These are phyloP conservation scores for Cyphomyrus plagiostoma DNA, from an alignment of 2,113 vertebrate genomes.

Conservation along the genomic window DNA sequence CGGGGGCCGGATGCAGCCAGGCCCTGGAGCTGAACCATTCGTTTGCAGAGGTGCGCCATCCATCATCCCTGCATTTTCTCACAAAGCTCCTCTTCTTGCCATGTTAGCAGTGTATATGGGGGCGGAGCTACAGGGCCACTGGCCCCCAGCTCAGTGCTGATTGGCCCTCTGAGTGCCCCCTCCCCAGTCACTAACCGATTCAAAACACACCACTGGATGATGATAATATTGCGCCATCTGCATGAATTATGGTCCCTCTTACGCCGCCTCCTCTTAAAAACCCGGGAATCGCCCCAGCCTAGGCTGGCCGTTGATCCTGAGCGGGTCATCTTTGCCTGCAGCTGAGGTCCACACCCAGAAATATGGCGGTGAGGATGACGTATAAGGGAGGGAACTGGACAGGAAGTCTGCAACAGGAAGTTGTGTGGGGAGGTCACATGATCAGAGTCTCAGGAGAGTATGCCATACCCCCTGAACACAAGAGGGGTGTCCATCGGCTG, in stretches of 20 bases:
- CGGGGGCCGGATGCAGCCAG: constrained; percentile 47
- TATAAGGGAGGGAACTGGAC: constrained; percentile 51
- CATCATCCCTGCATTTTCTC: not conserved
- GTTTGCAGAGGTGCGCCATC: constrained; percentile 58
- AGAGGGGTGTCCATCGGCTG: constrained; percentile 50
- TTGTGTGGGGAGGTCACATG: constrained; percentile 61
- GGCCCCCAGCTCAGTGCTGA: not conserved
- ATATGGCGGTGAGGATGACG: constrained; percentile 43
- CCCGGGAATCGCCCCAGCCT: not conserved
- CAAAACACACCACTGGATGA: not conserved
- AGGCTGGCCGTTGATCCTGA: not conserved
- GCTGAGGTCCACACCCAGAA: constrained; percentile 58
- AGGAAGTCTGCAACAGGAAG: constrained; percentile 47
- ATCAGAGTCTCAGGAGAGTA: constrained; percentile 51
- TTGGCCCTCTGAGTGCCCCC: not conserved
- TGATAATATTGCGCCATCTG: not conserved
- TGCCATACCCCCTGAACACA: constrained; percentile 48
- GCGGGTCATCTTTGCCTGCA: constrained; percentile 27
- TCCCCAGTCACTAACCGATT: not conserved
- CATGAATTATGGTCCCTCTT: not conserved
- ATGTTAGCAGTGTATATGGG: not conserved
- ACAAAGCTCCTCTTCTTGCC: not conserved
- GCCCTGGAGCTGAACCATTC: constrained; percentile 62
- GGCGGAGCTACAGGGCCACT: not conserved
- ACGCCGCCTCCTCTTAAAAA: not conserved